Base-by-base conservation (phyloP, 2,113 vertebrate species). In the Lagopus leucura region DNA sequence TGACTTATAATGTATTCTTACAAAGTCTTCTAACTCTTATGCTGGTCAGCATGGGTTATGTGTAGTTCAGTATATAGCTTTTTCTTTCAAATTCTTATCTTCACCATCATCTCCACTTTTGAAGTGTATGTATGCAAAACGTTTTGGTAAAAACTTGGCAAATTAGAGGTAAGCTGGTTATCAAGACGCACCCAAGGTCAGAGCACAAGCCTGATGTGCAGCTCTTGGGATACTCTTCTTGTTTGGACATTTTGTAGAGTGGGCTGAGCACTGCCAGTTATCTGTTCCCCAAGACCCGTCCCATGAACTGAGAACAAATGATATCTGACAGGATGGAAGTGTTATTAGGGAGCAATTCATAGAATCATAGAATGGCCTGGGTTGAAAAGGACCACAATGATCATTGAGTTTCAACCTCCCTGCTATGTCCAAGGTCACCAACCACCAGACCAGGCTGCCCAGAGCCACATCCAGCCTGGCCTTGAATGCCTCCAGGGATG, bases 221-320 rank as follows among this genome's bases (percentile, higher is more conserved):
- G 34, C 61, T 86, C 6, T 0, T 1, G 3, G 32, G 3, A 28
- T 28, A 8, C n/a, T 54, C 0, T 5, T 12, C 30, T 48, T 63
- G 63, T 57, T 52, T 38, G 42, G 32, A 22, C 8, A 1, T 71
- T 58, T 74, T 69, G 28, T 67, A 70, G 60, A 71, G 24, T 6
- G 3, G 65, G 42, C 57, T 20, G 48, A 82, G 40, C 36, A 52
- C 25, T 60, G 17, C 43, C 8, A 5, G 19, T 15, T 73, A 72
- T 95, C 18, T 24, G 10, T 40, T 40, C 40, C 70, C 18, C 27
- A 27, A 11, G 9, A 22, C 72, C 38, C 32, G 9, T 69, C 12
- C 19, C 38, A 0, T 54, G 27, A 66, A 27, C 30, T 18, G 43
- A 5, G 25, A 89, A 11, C n/a, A 66, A 69, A 30, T 0, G 3